Evolutionary conservation across 1,140 invertebrate species (phyloP), one percentile per base, ranked within the genome.

Genomic region (Papilio polyxenes): DNA sequence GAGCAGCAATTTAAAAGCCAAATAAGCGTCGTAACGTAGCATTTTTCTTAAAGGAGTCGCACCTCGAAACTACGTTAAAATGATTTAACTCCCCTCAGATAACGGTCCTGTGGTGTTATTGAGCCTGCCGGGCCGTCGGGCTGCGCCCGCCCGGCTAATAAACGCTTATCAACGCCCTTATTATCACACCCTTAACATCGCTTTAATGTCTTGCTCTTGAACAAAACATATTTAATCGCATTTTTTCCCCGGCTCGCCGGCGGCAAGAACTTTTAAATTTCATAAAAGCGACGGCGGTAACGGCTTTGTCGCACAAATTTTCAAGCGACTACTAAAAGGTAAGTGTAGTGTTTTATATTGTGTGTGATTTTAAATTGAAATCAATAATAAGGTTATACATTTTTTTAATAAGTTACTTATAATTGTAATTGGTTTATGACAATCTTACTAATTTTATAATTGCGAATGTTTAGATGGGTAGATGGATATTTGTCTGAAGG

Each of bases 201-300:
- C 93, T 93, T 94, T 94, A 94, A 94, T 94, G 93, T 94, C 91
- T 92, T 92, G 91, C 91, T 93, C 90, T 93, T 93, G 92, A 94
- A 93, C 93, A 94, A 93, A 93, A 94, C 93, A 94, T 94, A 94
- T 94, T 94, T 94, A 94, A 94, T 94, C 93, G 91, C 91, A 92
- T 93, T 94, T 94, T 92, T 93, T 89, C 87, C 87, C 85, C 82
- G 85, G 79, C 77, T 82, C 77, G 77, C 65, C 65, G 65, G 65
- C 65, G 65, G 82, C 79, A 86, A 83, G 87, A 94, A 93, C 92
- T 93, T 93, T 92, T 89, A 91, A 93, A 92, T 94, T 94, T 94
- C 90, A 93, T 92, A 93, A 93, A 62, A 79, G 49, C 75, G 78
- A 78, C 81, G 83, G 74, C 69, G 82, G 83, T 82, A 83, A 86